Conservation (phyloP, 2,113 vertebrate genomes). For the Pan paniscus region DNA sequence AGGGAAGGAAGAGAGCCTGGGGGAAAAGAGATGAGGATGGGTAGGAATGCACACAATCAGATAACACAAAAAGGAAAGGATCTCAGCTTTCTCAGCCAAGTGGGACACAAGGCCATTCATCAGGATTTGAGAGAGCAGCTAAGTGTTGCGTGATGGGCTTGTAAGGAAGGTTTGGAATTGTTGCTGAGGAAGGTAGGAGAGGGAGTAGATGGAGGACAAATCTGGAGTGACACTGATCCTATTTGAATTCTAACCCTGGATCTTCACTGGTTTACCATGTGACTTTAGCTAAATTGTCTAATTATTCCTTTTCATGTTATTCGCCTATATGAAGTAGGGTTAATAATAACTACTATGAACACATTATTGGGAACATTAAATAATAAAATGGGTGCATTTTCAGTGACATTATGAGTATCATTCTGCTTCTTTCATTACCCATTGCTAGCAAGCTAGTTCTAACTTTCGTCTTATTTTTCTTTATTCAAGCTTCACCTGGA, state of each 20-base stretch:
- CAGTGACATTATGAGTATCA: neutral
- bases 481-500: neutral
- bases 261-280: neutral
- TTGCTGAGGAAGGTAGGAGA: neutral
- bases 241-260: neutral
- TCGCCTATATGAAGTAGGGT: neutral
- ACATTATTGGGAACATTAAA: neutral
- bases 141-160: neutral
- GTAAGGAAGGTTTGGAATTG: neutral
- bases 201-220: neutral
- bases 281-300: neutral
- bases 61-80: neutral
- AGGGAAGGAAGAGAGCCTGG: neutral
- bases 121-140: neutral
- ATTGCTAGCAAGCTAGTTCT: neutral
- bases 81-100: neutral
- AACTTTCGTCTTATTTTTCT: neutral
- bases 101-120: no score
- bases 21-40: neutral
- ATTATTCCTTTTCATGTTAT: neutral
- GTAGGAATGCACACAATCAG: neutral
- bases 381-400: neutral
- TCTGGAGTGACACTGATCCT: neutral
- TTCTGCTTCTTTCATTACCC: neutral
- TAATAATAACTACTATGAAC: neutral